A percentile compares a stretch with the other conserved stretches of the same genome.
Conservation (phyloP, 2,113 vertebrate genomes). For the Aegithalos caudatus region DNA sequence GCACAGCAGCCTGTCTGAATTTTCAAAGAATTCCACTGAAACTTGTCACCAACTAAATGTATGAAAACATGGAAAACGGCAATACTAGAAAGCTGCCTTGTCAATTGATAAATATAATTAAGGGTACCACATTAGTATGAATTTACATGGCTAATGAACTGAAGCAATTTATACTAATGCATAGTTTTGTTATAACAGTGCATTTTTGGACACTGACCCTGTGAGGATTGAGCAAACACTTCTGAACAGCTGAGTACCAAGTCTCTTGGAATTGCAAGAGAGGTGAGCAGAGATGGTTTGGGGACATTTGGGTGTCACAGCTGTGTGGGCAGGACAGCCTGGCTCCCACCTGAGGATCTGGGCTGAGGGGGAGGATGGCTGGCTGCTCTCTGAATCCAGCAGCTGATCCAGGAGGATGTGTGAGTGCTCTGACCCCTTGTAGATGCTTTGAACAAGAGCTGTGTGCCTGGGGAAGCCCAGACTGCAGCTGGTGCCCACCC, state of each 20-base stretch:
- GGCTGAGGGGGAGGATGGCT: not conserved
- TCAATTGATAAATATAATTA: conserved; percentile 74
- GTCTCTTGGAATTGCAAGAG: not conserved
- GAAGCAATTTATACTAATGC: not conserved
- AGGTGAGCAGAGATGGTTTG: not conserved
- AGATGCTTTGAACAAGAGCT: not conserved
- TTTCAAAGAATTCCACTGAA: not conserved
- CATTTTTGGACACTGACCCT: not conserved
- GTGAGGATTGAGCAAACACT: not conserved
- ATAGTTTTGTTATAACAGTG: not conserved
- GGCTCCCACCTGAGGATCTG: not conserved
- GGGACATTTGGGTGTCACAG: not conserved
- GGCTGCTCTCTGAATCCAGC: not conserved
- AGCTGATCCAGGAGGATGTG: not conserved
- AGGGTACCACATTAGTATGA: conserved; percentile 62
- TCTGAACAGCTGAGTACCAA: not conserved
- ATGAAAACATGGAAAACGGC: not conserved
- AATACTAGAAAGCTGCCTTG: conserved; percentile 35
- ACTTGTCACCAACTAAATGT: not conserved
- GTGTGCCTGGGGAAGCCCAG: not conserved
- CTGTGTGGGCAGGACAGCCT: rapidly evolving
- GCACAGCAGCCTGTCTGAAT: not conserved
- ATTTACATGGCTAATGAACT: conserved; percentile 70
- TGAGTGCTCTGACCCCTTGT: not conserved
- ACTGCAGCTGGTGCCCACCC: rapidly evolving